Percentiles rank a stretch among this genome's conserved stretches.
Evolutionary conservation across 2,113 vertebrate species (phyloP).

Genomic region (Phaethornis superciliosus): DNA sequence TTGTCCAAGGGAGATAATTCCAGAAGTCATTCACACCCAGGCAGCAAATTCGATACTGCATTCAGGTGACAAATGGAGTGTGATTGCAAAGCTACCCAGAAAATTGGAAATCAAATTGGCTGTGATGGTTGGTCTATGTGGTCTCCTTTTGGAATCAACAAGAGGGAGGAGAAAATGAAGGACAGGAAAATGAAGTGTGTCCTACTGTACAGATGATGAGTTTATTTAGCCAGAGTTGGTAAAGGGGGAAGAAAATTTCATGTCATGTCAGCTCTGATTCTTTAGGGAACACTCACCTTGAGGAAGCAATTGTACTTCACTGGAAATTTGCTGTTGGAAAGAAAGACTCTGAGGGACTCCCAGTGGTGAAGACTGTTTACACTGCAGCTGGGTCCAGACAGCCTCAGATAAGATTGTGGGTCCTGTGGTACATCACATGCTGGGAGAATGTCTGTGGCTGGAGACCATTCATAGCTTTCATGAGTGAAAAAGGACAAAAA

Average conservation of each 20-base stretch:
- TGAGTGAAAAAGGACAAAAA: neutral
- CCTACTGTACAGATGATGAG: neutral
- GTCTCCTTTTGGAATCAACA: constrained; percentile 29
- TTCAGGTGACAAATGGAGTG: constrained; percentile 34
- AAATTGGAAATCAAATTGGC: constrained; percentile 43
- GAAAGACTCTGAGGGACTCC: neutral
- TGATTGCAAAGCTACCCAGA: constrained; percentile 31
- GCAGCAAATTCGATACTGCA: neutral
- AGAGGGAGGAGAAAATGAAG: constrained; percentile 5
- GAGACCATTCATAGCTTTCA: neutral
- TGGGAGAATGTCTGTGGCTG: neutral
- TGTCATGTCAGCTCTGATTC: neutral
- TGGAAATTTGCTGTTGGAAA: constrained; percentile 1
- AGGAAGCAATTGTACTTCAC: neutral
- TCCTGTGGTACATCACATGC: neutral
- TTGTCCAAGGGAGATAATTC: constrained; percentile 50
- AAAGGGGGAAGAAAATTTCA: constrained; percentile 12
- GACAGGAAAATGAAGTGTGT: constrained; percentile 9
- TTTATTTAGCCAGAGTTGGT: constrained; percentile 28
- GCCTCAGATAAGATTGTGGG: neutral
- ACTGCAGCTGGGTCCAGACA: neutral
- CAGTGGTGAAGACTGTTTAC: neutral
- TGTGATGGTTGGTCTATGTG: constrained; percentile 10
- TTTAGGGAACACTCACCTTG: neutral
- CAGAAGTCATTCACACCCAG: constrained; percentile 15